A percentile compares a stretch with the other conserved stretches of the same genome.
Conservation (phyloP, 2,797 vertebrate species). For the Pangasius mekongensis region DNA sequence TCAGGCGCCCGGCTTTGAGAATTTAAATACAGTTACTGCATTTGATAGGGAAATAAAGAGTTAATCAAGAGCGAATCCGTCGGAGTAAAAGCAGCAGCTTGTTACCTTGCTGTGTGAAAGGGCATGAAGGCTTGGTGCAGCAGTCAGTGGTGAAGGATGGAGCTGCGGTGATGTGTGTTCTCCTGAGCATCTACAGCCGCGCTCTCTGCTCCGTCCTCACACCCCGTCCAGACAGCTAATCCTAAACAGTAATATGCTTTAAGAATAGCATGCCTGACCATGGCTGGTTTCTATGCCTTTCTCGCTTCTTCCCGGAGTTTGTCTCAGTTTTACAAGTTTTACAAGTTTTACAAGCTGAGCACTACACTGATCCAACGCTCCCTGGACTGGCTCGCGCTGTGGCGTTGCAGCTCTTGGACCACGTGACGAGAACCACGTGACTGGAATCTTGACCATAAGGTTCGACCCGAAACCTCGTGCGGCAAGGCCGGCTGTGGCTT, state of each 20-base stretch:
- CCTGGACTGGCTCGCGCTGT: conserved; percentile 10
- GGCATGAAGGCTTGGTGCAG: conserved; percentile 1
- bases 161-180: neutral
- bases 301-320: neutral
- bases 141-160: conserved; percentile 38
- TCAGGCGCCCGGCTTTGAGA: neutral
- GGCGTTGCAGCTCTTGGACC: conserved; percentile 46
- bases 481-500: neutral
- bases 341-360: neutral
- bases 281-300: conserved; percentile 29
- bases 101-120: conserved; percentile 10
- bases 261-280: conserved; percentile 37
- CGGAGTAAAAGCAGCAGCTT: neutral
- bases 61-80: neutral
- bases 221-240: conserved; percentile 32
- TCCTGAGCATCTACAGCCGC: conserved; percentile 52
- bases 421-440: conserved; percentile 69
- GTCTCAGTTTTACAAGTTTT: conserved; percentile 7
- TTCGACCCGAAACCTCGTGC: conserved; percentile 28
- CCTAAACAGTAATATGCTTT: conserved; percentile 12
- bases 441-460: conserved; percentile 55
- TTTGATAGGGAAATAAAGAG: neutral
- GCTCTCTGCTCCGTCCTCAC: conserved; percentile 50
- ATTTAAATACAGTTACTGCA: neutral
- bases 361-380: conserved; percentile 16